Evolutionary conservation across 2,797 vertebrate genomes (phyloP).

Genomic region (Mormyrops boulengeri): DNA sequence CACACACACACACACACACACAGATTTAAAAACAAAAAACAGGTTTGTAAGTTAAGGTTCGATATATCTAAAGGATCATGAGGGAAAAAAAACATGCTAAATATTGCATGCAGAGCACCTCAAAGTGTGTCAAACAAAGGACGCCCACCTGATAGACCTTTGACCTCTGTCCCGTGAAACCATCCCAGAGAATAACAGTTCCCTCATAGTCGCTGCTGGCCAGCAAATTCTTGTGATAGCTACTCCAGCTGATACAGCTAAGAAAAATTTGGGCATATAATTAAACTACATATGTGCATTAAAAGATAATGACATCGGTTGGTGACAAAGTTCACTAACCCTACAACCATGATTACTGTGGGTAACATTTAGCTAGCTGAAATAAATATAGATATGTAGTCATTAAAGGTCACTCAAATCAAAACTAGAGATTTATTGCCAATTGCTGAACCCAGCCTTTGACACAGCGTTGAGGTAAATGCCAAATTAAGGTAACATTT

Average conservation of each 20-base stretch:
- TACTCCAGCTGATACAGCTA: conserved; percentile 99
- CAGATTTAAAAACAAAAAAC: background rate
- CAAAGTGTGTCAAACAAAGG: background rate
- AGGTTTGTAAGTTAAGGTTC: background rate
- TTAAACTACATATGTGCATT: background rate
- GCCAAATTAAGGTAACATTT: no score
- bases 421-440: background rate
- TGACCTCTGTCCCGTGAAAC: conserved; percentile 94
- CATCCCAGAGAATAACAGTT: conserved; percentile 98
- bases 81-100: background rate
- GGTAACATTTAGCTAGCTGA: background rate
- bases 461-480: no score
- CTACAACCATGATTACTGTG: background rate
- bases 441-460: background rate
- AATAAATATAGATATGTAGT: background rate
- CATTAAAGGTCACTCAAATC: background rate
- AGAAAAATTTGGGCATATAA: conserved; percentile 16
- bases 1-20: background rate
- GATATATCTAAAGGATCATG: background rate
- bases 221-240: conserved; percentile 97
- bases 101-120: background rate
- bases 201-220: conserved; percentile 99
- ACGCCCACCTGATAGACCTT: conserved; percentile 92
- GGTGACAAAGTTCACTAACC: background rate
- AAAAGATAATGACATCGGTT: background rate